phyloP scores from a whole-genome alignment of 2,797 vertebrate genomes.

The Chaenodraco wilsoni region DNA sequence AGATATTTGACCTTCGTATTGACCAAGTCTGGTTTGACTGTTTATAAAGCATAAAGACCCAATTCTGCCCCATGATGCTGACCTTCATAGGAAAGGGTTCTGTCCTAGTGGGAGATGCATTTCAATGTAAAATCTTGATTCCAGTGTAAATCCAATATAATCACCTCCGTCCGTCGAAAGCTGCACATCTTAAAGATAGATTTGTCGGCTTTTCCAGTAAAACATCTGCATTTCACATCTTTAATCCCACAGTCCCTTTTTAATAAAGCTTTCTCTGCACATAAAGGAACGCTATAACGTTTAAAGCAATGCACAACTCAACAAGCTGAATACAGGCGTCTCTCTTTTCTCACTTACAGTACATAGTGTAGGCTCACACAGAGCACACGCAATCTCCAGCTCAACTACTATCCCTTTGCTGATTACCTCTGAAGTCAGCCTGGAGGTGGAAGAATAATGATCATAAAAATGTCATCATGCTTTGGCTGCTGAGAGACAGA shows the following conservation, averaged over 20 bases:
- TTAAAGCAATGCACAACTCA: conserved; percentile 45
- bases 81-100: conserved; percentile 22
- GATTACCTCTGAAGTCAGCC: conserved; percentile 53
- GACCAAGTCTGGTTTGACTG: too few species aligned
- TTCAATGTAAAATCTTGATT: conserved; percentile 25
- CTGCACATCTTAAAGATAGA: conserved; percentile 33
- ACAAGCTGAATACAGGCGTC: conserved; percentile 37
- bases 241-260: conserved; percentile 62
- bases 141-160: conserved; percentile 15
- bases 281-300: conserved; percentile 42
- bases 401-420: conserved; percentile 31
- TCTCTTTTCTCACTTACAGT: conserved; percentile 32
- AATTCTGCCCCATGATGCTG: not conserved
- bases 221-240: conserved; percentile 69
- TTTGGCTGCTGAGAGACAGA: conserved; percentile 24
- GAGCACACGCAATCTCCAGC: conserved; percentile 17
- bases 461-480: conserved; percentile 55
- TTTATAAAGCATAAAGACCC: too few species aligned
- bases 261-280: conserved; percentile 58
- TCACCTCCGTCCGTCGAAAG: conserved; percentile 21
- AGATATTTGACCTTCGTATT: not conserved
- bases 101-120: too few species aligned
- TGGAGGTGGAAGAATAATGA: conserved; percentile 54
- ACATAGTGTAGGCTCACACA: conserved; percentile 11
- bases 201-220: conserved; percentile 23